Conservation (phyloP, 2,113 vertebrate species). For the Panthera tigris region DNA sequence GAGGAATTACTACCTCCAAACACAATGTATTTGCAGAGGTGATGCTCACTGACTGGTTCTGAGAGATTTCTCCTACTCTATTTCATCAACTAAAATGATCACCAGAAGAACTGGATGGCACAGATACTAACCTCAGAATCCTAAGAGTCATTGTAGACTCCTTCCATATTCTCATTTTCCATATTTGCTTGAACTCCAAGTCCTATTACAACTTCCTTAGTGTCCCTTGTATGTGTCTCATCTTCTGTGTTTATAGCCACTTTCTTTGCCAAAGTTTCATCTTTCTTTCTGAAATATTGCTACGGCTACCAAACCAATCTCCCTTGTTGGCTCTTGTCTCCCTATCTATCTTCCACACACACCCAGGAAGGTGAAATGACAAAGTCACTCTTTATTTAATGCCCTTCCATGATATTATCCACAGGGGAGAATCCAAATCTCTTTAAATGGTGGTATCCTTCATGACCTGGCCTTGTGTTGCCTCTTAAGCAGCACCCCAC, state of each 20-base stretch:
- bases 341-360: not conserved
- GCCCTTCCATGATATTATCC: not conserved
- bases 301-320: not conserved
- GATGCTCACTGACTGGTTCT: not conserved
- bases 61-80: not conserved
- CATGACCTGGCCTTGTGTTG: not conserved
- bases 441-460: not conserved
- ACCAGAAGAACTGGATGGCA: not conserved
- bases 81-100: not conserved
- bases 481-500: not conserved
- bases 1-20: not conserved
- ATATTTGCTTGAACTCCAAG: not conserved
- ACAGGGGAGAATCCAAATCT: not conserved
- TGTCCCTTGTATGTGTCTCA: not conserved
- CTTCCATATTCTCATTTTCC: not conserved
- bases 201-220: not conserved
- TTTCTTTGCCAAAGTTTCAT: not conserved
- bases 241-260: not conserved
- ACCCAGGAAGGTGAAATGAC: not conserved
- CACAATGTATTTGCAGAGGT: not conserved
- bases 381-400: not conserved
- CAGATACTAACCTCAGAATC: not conserved
- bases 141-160: accelerated
- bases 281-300: not conserved
- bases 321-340: not conserved